Evolutionary conservation across 2,888 invertebrate genomes (phyloP).

Genomic region (Euclidia mi): DNA sequence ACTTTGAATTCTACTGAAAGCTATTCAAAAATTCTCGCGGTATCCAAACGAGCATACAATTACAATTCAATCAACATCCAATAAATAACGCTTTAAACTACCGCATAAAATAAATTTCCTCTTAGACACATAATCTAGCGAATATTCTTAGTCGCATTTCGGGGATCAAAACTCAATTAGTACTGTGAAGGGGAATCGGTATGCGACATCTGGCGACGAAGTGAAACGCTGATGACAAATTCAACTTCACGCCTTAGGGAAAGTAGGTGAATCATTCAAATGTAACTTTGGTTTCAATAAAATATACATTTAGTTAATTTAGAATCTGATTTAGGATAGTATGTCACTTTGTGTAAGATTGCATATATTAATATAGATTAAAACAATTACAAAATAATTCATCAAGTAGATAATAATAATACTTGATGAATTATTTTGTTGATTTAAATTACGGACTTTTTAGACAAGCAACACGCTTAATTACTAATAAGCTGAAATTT

Average conservation of each 20-base stretch:
- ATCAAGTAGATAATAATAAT: too few relatives aligned
- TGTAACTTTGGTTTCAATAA: constrained; percentile 52
- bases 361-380: neutral
- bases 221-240: constrained; percentile 58
- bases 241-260: constrained; percentile 57
- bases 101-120: constrained; percentile 37
- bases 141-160: constrained; percentile 55
- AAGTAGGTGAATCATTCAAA: constrained; percentile 45
- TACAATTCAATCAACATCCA: constrained; percentile 12
- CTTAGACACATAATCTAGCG: constrained; percentile 39
- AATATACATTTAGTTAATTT: constrained; percentile 38
- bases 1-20: too few relatives aligned
- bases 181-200: constrained; percentile 57
- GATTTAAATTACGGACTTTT: too few relatives aligned
- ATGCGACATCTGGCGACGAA: constrained; percentile 68
- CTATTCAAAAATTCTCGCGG: neutral
- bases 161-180: constrained; percentile 76
- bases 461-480: too few relatives aligned
- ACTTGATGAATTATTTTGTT: too few relatives aligned
- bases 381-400: too few relatives aligned
- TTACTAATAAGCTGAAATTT: too few relatives aligned
- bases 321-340: constrained; percentile 6
- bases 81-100: constrained; percentile 25
- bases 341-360: neutral
- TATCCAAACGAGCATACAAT: neutral